phyloP scores from a whole-genome alignment of 2,888 invertebrate genomes.

The Erpobdella octoculata region DNA sequence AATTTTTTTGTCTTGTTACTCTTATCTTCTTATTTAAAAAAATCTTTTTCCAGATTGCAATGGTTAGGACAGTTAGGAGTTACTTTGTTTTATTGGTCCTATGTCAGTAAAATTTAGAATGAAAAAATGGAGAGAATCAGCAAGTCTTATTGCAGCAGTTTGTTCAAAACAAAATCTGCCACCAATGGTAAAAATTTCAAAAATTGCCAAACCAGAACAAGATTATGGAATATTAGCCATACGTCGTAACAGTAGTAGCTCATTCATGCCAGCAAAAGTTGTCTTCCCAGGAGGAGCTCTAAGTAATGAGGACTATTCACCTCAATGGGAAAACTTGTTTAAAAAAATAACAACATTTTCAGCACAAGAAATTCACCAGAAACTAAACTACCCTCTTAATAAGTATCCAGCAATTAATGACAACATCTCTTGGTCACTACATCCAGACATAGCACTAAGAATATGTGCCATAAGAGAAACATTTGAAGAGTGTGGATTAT shows the following conservation, averaged over 20 bases:
- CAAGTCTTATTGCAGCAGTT: constrained; percentile 24
- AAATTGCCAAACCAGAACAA: too few relatives aligned
- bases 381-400: neutral
- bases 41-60: too few relatives aligned
- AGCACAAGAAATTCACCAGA: neutral
- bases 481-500: constrained; percentile 79
- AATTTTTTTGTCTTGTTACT: too few relatives aligned
- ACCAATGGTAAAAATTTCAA: neutral
- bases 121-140: constrained; percentile 31
- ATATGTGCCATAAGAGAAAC: constrained; percentile 79
- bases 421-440: neutral
- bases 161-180: neutral
- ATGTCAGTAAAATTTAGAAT: too few relatives aligned
- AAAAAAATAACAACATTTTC: neutral
- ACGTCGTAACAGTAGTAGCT: constrained; percentile 62
- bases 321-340: constrained; percentile 23
- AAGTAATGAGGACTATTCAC: constrained; percentile 20
- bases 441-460: constrained; percentile 64
- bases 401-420: constrained; percentile 11
- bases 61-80: too few relatives aligned
- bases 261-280: constrained; percentile 68
- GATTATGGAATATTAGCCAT: constrained; percentile 52
- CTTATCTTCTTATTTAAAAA: too few relatives aligned
- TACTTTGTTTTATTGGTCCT: too few relatives aligned
- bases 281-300: constrained; percentile 82